phyloP scores from a whole-genome alignment of 2,797 vertebrate genomes.

The Ciconia nigra region DNA sequence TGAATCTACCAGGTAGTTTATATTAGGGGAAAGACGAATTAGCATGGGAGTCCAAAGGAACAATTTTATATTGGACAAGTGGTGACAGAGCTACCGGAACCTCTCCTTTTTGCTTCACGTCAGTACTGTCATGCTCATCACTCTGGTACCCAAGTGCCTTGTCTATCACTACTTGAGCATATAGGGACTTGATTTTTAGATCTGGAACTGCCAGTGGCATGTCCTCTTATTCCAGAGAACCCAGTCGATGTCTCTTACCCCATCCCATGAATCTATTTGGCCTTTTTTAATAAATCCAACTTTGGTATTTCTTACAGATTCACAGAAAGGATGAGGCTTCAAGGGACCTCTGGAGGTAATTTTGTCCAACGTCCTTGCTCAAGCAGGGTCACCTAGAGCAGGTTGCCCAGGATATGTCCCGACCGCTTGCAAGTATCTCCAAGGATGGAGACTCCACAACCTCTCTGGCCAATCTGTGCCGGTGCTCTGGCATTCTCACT shows the following conservation, averaged over 20 bases:
- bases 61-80: not conserved
- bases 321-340: not conserved
- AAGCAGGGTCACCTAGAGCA: not conserved
- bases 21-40: not conserved
- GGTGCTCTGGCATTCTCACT: not conserved
- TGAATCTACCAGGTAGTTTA: not conserved
- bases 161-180: not conserved
- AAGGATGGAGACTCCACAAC: not conserved
- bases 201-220: not conserved
- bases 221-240: not conserved
- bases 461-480: not conserved
- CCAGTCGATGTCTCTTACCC: not conserved
- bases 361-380: not conserved
- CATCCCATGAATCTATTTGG: not conserved
- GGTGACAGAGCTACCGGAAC: not conserved
- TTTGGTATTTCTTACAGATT: not conserved
- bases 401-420: not conserved
- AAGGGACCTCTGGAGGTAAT: not conserved
- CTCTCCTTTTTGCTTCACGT: not conserved
- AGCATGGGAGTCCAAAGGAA: not conserved
- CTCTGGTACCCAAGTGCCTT: not conserved
- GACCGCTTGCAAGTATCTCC: not conserved
- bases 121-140: fast-evolving
- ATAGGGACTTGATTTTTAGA: not conserved
- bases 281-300: not conserved